Evolutionary conservation across 2,113 vertebrate species (phyloP).

Genomic region (Tenebrosternarchus preto): DNA sequence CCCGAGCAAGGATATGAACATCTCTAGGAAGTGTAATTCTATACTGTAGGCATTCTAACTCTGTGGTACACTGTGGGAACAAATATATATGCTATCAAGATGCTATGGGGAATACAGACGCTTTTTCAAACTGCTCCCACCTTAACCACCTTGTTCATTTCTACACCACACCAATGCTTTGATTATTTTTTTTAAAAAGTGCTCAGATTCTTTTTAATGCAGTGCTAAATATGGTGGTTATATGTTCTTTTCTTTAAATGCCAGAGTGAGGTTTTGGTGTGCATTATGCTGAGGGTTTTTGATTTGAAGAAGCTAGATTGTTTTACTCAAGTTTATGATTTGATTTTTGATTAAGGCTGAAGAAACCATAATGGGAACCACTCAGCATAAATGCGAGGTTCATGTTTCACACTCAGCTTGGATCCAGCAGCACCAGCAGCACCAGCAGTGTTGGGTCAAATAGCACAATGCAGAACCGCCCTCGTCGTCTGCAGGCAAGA

Average conservation of each 20-base stretch:
- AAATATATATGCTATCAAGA: background rate
- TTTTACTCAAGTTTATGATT: background rate
- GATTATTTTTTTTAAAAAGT: background rate
- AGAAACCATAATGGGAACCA: background rate
- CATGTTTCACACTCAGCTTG: background rate
- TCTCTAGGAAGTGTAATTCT: slow-evolving; percentile 14
- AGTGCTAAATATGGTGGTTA: background rate
- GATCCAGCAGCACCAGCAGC: background rate
- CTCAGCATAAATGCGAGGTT: background rate
- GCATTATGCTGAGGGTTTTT: background rate
- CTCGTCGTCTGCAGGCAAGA: background rate
- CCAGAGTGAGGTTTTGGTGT: background rate
- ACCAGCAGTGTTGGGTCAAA: no score
- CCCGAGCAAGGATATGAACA: background rate
- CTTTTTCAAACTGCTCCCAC: no score
- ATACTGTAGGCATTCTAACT: slow-evolving; percentile 23
- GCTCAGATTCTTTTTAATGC: background rate
- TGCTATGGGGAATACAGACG: no score
- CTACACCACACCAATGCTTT: background rate
- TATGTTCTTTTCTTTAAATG: background rate
- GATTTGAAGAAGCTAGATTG: background rate
- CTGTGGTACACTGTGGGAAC: slow-evolving; percentile 8
- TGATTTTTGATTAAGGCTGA: background rate
- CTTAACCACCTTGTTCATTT: no score
- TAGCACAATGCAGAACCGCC: background rate